Base-by-base conservation (phyloP, 2,888 invertebrate species). In the Lithosia quadra region DNA sequence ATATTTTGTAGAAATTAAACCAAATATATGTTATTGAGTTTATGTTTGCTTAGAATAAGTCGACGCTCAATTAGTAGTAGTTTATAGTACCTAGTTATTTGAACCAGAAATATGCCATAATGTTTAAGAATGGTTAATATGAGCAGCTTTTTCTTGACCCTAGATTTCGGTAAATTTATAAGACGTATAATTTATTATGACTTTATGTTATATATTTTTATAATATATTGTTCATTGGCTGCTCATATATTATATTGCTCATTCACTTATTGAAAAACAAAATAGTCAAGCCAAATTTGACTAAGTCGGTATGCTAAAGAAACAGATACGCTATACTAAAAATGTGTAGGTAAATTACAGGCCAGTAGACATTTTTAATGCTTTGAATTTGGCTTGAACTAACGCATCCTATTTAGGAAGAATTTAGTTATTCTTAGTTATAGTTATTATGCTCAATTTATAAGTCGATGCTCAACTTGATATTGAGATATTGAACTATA, bases 1-100 rank as follows among this genome's bases (percentile, higher is more conserved):
- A 88, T 84, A 87, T 87, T 49, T 86, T 88, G 86, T 92, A 90
- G 86, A 88, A 86, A 88, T 87, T 88, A 90, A 90, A 91, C 93
- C 93, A 93, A 93, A 93, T 91, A 91, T 88, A 88, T 88, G 79
- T 84, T 87, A 85, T 84, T 86, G 84, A 79, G 81, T 84, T 72
- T 77, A 82, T 78, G 76, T 85, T 85, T 80, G 78, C 73, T 86
- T 87, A 87, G 87, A 80, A 68, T 86, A 86, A 83, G 84, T 83
- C 78, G 80, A 87, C 85, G 88, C 90, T 89, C 89, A 88, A 89
- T 84, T 91, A 90, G 85, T 81, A 80, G 75, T 75, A 77, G 68
- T 77, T n/a, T 77, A 71, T 79, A 76, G 72, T 80, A 58, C 18
- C n/a, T 58, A 75, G 68, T 70, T 78, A 80, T 82, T 74, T 55